Base-by-base conservation (phyloP, 2,888 invertebrate species). In the Hedya salicella region DNA sequence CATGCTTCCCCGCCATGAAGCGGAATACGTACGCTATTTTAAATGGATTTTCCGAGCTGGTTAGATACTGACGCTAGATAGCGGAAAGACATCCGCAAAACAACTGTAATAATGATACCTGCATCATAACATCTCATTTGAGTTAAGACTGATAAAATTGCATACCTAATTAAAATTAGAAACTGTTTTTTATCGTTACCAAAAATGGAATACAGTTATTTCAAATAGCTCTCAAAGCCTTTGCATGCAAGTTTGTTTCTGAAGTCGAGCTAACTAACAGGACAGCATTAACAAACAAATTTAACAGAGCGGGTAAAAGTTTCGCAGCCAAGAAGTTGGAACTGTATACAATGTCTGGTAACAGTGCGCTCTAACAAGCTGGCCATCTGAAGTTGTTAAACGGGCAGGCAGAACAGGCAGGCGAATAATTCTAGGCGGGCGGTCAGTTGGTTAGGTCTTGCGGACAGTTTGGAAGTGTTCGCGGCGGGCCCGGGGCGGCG, bases 361-460 rank as follows among this genome's bases (percentile, higher is more conserved):
- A 79, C 79, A 80, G 81, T 78, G 80, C 83, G 83, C 83, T 80
- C 82, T 89, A 91, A 91, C 90, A 88, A 89, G 88, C 86, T 78
- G 79, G 80, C 86, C 87, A 87, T 85, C 84, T 81, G 78, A 91
- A 91, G 80, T 90, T 87, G 88, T 86, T 87, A 86, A 87, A 82
- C 83, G 82, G 74, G 44, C 46, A 44, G 44, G 32, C 30, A 30
- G 30, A 57, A 42, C 57, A 57, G 57, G 46, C 56, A 40, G 56
- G 42, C 57, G 57, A 57, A 57, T 57, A 57, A 57, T 46, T 57
- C 57, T 44, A 57, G 76, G 79, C 80, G 78, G 79, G 80, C 82
- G 83, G 84, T 80, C 69, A 67, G 61, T 53, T 69, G 68, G 60
- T 57, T 39, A 42, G 59, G 32, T 62, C 53, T 68, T 78, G 61